phyloP scores from a whole-genome alignment of 2,113 vertebrate species.

The Columbina picui region DNA sequence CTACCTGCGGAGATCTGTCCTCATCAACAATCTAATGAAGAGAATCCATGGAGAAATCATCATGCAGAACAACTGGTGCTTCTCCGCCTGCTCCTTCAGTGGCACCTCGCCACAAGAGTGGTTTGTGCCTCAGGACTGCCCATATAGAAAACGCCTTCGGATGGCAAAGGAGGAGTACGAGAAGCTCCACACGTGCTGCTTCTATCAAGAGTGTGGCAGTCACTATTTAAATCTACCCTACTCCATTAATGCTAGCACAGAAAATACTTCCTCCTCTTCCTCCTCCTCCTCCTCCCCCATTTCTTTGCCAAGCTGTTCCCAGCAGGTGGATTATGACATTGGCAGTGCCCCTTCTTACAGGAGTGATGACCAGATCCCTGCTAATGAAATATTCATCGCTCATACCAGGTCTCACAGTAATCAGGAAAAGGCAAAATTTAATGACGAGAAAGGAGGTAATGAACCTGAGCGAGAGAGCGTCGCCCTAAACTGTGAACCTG shows the following conservation, averaged over 20 bases:
- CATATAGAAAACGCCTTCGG: conserved; percentile 88
- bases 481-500: conserved; percentile 73
- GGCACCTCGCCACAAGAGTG: conserved; percentile 81
- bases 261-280: conserved; percentile 72
- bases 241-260: conserved; percentile 79
- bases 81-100: conserved; percentile 80
- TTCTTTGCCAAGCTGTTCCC: conserved; percentile 80
- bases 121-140: conserved; percentile 85
- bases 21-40: conserved; percentile 95
- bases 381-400: conserved; percentile 76
- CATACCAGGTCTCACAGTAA: conserved; percentile 64
- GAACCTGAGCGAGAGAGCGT: conserved; percentile 67
- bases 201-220: conserved; percentile 88
- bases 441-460: conserved; percentile 61
- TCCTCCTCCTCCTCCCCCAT: conserved; percentile 63
- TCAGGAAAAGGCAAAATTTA: conserved; percentile 73
- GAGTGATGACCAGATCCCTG: conserved; percentile 73
- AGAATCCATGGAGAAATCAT: conserved; percentile 91
- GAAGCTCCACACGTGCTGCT: conserved; percentile 88
- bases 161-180: conserved; percentile 86
- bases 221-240: conserved; percentile 90
- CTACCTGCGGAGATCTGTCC: conserved; percentile 92
- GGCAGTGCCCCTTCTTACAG: conserved; percentile 72
- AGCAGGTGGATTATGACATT: conserved; percentile 77
- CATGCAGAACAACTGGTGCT: conserved; percentile 94